Evolutionary conservation across 1,140 invertebrate genomes (phyloP).

Genomic region (Laupala kohalensis): DNA sequence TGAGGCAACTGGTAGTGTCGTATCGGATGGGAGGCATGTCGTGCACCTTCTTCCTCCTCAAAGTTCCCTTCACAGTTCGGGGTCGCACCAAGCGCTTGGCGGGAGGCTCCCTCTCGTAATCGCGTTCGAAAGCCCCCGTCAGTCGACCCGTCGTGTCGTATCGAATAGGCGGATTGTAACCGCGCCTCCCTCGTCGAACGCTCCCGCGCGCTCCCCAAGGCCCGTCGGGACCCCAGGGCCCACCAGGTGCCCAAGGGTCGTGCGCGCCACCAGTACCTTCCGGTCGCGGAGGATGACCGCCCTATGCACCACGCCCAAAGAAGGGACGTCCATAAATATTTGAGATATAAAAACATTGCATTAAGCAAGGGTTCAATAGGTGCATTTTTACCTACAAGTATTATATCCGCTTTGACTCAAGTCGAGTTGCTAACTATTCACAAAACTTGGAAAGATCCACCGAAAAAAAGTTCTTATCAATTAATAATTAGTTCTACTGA

Average conservation of each 20-base stretch:
- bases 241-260: not conserved
- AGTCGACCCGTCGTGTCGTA: slow-evolving; percentile 5
- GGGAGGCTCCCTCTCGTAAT: not conserved
- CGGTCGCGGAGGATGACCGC: no score
- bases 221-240: not conserved
- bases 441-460: no score
- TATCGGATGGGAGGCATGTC: not conserved
- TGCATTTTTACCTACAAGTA: no score
- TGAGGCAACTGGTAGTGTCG: not conserved
- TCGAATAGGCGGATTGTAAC: not conserved
- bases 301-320: no score
- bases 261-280: no score
- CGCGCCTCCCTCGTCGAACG: not conserved
- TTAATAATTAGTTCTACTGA: no score
- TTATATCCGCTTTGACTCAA: no score
- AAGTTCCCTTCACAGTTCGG: not conserved
- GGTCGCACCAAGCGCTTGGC: not conserved
- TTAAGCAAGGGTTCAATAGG: no score
- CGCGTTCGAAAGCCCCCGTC: not conserved
- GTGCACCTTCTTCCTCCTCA: not conserved
- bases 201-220: not conserved
- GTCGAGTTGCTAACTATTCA: no score
- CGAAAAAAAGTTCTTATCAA: no score
- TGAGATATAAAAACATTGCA: no score
- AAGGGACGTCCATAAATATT: no score